Conservation (phyloP, 2,888 invertebrate genomes). For the Acanthococcus lagerstroemiae region DNA sequence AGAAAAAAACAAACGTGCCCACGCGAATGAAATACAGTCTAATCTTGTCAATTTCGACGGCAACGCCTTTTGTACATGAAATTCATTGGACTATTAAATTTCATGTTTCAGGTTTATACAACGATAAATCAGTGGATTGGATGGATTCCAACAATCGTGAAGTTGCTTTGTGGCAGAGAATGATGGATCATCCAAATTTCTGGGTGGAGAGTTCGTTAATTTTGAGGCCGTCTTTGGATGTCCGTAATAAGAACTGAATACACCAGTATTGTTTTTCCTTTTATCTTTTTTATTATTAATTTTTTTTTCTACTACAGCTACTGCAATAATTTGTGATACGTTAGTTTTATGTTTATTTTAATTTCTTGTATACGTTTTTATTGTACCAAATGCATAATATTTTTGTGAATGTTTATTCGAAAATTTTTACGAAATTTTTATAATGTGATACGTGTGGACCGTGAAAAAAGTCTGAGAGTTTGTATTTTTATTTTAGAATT, state of each 20-base stretch:
- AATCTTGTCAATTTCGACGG: no score
- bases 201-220: slow-evolving; percentile 94
- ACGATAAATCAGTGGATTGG: slow-evolving; percentile 80
- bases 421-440: neutral
- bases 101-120: slow-evolving; percentile 61
- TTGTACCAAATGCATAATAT: neutral
- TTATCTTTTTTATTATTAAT: neutral
- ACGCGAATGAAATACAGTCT: no score
- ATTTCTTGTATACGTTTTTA: neutral
- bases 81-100: no score
- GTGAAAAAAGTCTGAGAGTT: neutral
- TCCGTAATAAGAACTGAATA: slow-evolving; percentile 31
- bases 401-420: neutral
- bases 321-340: neutral
- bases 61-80: no score
- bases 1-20: no score
- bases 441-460: neutral
- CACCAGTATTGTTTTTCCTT: neutral
- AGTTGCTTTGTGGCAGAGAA: slow-evolving; percentile 80
- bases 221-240: slow-evolving; percentile 64
- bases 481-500: neutral
- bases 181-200: slow-evolving; percentile 86
- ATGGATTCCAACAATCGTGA: slow-evolving; percentile 92
- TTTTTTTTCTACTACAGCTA: neutral
- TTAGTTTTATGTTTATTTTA: neutral